Base-by-base conservation (phyloP, 2,888 invertebrate species). In the Pardosa pseudoannulata region DNA sequence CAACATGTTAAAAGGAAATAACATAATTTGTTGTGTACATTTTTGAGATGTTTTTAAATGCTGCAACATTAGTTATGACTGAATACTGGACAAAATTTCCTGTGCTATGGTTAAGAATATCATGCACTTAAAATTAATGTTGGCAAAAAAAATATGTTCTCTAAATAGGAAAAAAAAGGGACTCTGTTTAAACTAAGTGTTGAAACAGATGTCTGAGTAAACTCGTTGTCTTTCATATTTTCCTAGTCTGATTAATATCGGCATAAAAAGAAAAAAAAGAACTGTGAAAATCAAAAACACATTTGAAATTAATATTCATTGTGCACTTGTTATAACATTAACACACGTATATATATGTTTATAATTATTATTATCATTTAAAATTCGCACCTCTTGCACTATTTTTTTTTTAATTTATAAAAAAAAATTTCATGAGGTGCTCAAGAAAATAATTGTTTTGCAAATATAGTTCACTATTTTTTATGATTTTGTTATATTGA, bases 171-270 rank as follows among this genome's bases (percentile, higher is more conserved):
- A 46, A 76, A 83, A 76, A 70, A 62, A 76, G 67, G 29, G 78
- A 76, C 72, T 71, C 64, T 83, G 78, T 81, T 80, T 72, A 41
- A 83, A 83, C 72, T 78, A 71, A 73, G 76, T 82, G 82, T 82
- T 70, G 39, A 72, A 72, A 83, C 83, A 67, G 56, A 68, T 81
- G 81, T 81, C 68, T 81, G 72, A 56, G 56, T 76, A 76, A 82
- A 83, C 78, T 83, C 78, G 83, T 78, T 73, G 83, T 83, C 83
- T 83, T 83, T 83, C 83, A 83, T 83, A 83, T 78, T 83, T 83
- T 83, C 82, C 78, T 78, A 73, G 83, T 83, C 78, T 73, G 78
- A 78, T 78, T 83, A 73, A 83, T 78, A 76, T 72, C 46, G 46
- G 78, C 83, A 50, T n/a, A n/a, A n/a, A n/a, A n/a, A n/a, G n/a